Evolutionary conservation across 92 coral and sea anemone species (phyloP).

Genomic region (Epizoanthus stellaris): DNA sequence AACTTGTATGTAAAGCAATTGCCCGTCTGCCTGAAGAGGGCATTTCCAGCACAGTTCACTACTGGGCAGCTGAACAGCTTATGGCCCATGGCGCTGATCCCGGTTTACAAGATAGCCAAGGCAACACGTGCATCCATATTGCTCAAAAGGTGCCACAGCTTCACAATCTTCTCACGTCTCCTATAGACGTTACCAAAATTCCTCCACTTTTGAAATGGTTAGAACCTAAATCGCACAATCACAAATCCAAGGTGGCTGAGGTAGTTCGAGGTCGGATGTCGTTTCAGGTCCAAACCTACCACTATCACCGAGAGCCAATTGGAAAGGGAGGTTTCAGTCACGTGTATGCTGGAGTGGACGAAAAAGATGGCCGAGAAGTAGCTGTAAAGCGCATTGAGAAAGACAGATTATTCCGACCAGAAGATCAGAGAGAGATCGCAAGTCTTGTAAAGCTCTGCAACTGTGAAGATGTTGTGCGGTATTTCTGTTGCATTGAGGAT

Average conservation of each 20-base stretch:
- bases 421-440: conserved; percentile 51
- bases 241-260: conserved; percentile 24
- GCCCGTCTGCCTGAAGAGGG: neutral
- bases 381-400: conserved; percentile 61
- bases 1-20: conserved; percentile 16
- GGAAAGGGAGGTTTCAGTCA: conserved; percentile 47
- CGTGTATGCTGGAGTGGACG: conserved; percentile 55
- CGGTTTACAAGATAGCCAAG: neutral
- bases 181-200: neutral
- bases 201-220: conserved; percentile 28
- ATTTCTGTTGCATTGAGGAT: conserved; percentile 23
- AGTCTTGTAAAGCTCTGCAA: conserved; percentile 47
- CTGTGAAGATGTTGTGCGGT: conserved; percentile 60
- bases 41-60: neutral
- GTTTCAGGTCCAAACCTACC: neutral
- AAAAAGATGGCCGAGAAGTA: conserved; percentile 55
- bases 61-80: conserved; percentile 11
- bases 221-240: conserved; percentile 26
- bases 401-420: conserved; percentile 29
- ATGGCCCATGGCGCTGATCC: conserved; percentile 20
- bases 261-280: conserved; percentile 42
- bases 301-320: conserved; percentile 40
- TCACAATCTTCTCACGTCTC: neutral
- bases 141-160: neutral
- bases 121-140: neutral